Evolutionary conservation across 1,140 invertebrate species (phyloP).

Genomic region (Agrypnia vestita): DNA sequence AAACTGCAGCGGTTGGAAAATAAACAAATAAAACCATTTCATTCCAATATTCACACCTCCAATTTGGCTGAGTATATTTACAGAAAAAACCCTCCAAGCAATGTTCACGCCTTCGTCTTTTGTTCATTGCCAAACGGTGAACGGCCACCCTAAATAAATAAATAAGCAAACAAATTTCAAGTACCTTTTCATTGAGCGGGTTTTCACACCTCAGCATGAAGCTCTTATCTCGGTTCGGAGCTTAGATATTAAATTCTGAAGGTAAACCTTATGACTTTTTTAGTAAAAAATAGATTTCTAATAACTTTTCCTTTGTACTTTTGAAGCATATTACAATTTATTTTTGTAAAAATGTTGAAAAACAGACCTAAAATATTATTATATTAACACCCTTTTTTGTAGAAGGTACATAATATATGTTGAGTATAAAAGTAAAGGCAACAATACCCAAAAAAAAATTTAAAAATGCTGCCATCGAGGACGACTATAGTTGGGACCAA

Average conservation of each 20-base stretch:
- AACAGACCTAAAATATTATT: too few relatives aligned
- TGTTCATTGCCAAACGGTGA: background rate
- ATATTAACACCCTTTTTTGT: too few relatives aligned
- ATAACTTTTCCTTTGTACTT: too few relatives aligned
- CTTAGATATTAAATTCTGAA: background rate
- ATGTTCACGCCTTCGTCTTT: conserved; percentile 23
- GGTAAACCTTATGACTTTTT: too few relatives aligned
- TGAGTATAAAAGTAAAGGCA: too few relatives aligned
- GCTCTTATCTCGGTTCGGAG: background rate
- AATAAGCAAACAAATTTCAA: conserved; percentile 1
- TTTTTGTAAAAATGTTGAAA: too few relatives aligned
- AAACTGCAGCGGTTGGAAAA: conserved; percentile 3
- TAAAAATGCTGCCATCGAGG: too few relatives aligned
- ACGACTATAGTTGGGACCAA: too few relatives aligned
- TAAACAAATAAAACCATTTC: conserved; percentile 14
- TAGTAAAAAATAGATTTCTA: too few relatives aligned
- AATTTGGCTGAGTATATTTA: conserved; percentile 5
- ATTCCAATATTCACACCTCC: conserved; percentile 7
- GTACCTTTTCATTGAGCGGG: background rate
- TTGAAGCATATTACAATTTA: too few relatives aligned
- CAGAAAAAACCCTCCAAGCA: background rate
- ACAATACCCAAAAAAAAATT: too few relatives aligned
- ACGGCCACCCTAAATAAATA: background rate
- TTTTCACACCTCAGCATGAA: background rate
- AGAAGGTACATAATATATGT: too few relatives aligned